These are phyloP conservation scores for Cyclura pinguis DNA, from an alignment of 2,797 vertebrate genomes.

Conservation along the genomic window DNA sequence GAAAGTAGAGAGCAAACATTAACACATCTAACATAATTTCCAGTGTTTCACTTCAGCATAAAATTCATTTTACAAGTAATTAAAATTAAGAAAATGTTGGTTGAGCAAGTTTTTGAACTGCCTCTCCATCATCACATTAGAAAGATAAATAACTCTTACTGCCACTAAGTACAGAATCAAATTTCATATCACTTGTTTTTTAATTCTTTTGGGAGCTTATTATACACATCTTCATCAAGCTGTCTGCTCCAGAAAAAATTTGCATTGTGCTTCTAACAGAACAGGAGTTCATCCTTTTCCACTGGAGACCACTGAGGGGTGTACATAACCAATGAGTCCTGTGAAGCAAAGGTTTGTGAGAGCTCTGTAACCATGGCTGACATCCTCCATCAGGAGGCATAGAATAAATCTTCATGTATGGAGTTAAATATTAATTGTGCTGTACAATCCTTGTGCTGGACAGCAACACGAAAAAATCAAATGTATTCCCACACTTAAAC, in stretches of 20 bases:
- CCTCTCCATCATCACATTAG: neutral
- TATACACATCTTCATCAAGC: neutral
- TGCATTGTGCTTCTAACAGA: neutral
- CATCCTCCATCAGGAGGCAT: too few relatives aligned
- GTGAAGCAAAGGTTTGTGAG: too few relatives aligned
- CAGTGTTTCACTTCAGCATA: constrained; percentile 55
- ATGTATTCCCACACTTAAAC: too few relatives aligned
- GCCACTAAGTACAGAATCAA: neutral
- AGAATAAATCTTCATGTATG: too few relatives aligned
- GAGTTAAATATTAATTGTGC: too few relatives aligned
- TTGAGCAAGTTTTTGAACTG: constrained; percentile 1
- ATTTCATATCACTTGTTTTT: neutral
- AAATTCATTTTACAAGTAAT: constrained; percentile 57
- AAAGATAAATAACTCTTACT: neutral
- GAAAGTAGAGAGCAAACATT: constrained; percentile 42
- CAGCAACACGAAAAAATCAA: too few relatives aligned
- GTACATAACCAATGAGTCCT: too few relatives aligned
- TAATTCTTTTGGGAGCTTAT: neutral
- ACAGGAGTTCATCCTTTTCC: neutral
- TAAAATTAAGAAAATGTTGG: constrained; percentile 43
- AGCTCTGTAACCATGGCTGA: too few relatives aligned
- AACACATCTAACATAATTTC: constrained; percentile 58
- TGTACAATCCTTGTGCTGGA: too few relatives aligned
- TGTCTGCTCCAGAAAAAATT: neutral
- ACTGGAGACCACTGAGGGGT: neutral